A percentile compares a stretch with the other conserved stretches of the same genome.
Conservation (phyloP, 2,888 invertebrate genomes). For the Tiliacea citrago region DNA sequence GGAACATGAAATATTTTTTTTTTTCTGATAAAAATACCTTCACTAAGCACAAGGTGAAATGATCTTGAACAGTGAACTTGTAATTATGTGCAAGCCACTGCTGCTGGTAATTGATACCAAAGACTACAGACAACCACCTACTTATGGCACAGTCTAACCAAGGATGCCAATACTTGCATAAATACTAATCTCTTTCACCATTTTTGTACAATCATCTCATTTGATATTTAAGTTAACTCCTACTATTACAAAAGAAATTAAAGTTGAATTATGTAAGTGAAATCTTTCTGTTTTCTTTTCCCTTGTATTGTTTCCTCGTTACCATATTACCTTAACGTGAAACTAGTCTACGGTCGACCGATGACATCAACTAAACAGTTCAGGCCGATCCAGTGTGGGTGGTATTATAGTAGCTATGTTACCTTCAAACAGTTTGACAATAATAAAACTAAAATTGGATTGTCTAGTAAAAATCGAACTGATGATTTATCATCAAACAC, state of each 20-base stretch:
- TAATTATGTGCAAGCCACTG: neutral
- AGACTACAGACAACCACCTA: neutral
- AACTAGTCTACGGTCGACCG: neutral
- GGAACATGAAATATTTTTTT: neutral
- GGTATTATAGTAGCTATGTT: too few relatives aligned
- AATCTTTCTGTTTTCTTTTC: conserved; percentile 6
- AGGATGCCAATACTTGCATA: neutral
- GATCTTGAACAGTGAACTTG: neutral
- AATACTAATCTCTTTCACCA: neutral
- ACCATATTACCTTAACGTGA: neutral
- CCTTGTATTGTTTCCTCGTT: neutral
- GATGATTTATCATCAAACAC: too few relatives aligned
- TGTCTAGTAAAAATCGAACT: too few relatives aligned
- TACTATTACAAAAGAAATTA: conserved; percentile 6
- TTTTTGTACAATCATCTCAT: neutral
- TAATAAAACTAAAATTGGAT: too few relatives aligned
- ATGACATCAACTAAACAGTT: neutral
- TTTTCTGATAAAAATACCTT: neutral
- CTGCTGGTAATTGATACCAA: neutral
- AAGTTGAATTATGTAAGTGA: neutral
- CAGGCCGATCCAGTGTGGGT: neutral
- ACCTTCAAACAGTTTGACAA: too few relatives aligned
- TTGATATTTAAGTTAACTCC: neutral
- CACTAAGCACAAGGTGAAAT: neutral
- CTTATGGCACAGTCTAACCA: neutral